Base-by-base conservation (phyloP, 2,797 vertebrate genomes). In the Anguilla megastoma region DNA sequence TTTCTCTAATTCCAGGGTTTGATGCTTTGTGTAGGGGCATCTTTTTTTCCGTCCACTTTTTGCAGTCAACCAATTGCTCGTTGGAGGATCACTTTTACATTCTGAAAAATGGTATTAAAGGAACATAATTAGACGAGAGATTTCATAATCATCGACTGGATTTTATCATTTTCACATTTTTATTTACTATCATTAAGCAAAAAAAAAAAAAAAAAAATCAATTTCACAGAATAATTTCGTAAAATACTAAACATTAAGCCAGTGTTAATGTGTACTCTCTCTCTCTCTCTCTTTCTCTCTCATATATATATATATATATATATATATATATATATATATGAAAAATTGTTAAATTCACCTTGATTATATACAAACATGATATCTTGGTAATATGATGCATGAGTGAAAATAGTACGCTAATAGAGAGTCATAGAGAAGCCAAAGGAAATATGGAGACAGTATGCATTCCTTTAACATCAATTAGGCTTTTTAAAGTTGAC, bases 1-100 rank as follows among this genome's bases (percentile, higher is more conserved):
- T 95, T 99, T 99, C 93, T 99, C 98, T 96, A 99, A 97, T 97
- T 99, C 99, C 97, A 99, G 95, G 96, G 99, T 99, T 96, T 99
- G 98, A 95, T 99, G 97, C 94, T 99, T 99, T 94, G 99, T 99
- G 91, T 99, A 99, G 89, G 99, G 99, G 91, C 98, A 99, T 93
- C 98, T 96, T 95, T 99, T 99, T 97, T 99, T 99, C 92, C 99
- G 96, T 90, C 98, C 98, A 95, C 98, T 99, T 94, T 99, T 99
- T 93, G 98, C 98, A 91, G 98, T 99, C 91, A 99, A 95, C 99
- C 99, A 99, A 97, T 98, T 99, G 97, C 97, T 98, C 84, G 97
- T 97, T 91, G 97, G 96, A 90, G 97, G 94, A 94, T 98, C 97
- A 91, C 95, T 96, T 95, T 98, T 99, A 94, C 97, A 97, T 93